Evolutionary conservation across 2,888 invertebrate genomes (phyloP).

Genomic region (Rugalucina vietnamica): DNA sequence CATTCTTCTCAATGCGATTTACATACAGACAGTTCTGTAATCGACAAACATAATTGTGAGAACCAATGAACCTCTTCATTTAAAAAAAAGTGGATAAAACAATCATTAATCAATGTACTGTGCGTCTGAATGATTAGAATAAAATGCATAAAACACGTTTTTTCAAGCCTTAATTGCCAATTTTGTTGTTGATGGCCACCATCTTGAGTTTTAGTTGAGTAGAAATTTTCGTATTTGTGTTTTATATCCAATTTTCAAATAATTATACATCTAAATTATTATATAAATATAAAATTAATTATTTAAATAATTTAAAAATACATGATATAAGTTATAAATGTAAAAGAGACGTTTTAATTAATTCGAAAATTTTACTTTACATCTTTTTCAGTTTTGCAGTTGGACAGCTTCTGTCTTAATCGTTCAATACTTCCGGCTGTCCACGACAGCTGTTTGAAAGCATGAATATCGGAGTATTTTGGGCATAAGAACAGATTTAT

Average conservation of each 20-base stretch:
- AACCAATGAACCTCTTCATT: background rate
- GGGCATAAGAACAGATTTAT: background rate
- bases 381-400: background rate
- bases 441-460: conserved; percentile 63
- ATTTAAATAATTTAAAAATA: too few relatives aligned
- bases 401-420: background rate
- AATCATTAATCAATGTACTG: too few relatives aligned
- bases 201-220: background rate
- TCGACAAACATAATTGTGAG: background rate
- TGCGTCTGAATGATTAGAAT: background rate
- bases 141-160: background rate
- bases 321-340: too few relatives aligned
- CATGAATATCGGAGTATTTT: background rate
- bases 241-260: background rate
- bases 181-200: background rate
- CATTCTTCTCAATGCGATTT: background rate
- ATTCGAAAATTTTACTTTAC: background rate
- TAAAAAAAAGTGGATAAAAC: background rate
- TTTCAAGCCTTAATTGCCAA: background rate
- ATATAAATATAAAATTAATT: background rate
- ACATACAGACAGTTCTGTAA: background rate
- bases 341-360: too few relatives aligned
- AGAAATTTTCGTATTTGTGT: background rate
- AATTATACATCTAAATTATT: too few relatives aligned
- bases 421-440: conserved; percentile 22